Conservation (phyloP, 2,888 invertebrate species). For the Atherix ibis region DNA sequence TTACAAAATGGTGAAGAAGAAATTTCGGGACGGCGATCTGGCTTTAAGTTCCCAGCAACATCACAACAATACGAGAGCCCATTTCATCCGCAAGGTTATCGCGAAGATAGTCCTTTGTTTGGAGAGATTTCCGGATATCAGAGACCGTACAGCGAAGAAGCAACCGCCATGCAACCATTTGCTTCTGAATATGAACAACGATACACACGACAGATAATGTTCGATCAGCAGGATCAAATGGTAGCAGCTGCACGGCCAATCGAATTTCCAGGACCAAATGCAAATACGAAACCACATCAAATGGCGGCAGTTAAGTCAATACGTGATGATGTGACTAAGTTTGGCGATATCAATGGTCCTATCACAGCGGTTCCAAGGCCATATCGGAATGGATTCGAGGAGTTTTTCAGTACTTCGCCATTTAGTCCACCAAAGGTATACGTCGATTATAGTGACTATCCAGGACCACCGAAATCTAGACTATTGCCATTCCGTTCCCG, state of each 20-base stretch:
- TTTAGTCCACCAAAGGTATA: constrained; percentile 30
- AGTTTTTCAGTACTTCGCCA: constrained; percentile 16
- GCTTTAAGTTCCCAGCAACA: constrained; percentile 30
- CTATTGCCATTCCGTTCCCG: constrained; percentile 29
- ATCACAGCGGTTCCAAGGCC: constrained; percentile 27
- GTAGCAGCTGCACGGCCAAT: constrained; percentile 18
- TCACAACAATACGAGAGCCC: constrained; percentile 26
- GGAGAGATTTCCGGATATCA: constrained; percentile 20
- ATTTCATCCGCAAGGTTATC: constrained; percentile 30
- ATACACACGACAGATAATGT: constrained; percentile 23
- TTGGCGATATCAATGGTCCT: constrained; percentile 32
- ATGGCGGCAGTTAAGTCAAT: constrained; percentile 20
- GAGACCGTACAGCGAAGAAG: constrained; percentile 24
- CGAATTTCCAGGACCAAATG: constrained; percentile 26
- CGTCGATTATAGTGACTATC: constrained; percentile 21
- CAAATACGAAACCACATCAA: constrained; percentile 26
- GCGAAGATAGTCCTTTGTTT: constrained; percentile 29
- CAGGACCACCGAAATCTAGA: constrained; percentile 27
- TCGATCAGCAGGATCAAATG: constrained; percentile 16
- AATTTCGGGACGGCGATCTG: constrained; percentile 27
- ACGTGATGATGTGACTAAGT: constrained; percentile 32
- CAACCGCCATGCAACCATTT: constrained; percentile 13
- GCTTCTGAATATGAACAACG: constrained; percentile 19
- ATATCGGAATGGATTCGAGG: constrained; percentile 26
- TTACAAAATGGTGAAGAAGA: constrained; percentile 11